Evolutionary conservation across 1,140 invertebrate species (phyloP), one percentile per base, ranked within the genome.

Genomic region (Bombus superbus): DNA sequence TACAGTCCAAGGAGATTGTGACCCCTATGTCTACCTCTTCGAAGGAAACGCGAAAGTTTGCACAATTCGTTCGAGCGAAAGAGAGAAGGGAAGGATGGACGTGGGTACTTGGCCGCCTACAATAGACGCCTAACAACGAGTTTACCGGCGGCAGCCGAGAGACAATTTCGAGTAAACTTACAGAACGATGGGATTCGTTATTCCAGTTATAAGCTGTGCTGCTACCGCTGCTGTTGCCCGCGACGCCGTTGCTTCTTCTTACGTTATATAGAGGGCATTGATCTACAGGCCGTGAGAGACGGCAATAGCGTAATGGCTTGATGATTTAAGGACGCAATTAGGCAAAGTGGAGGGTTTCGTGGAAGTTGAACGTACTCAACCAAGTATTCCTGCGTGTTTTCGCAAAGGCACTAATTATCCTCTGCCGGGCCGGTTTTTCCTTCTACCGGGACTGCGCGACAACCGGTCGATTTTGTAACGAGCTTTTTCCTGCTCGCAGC

Each of bases 271-370:
- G n/a, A 13, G 44, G 25, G 81, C 88, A 88, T 90, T 82, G 89
- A 90, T 90, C 86, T 85, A 44, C 82, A 75, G 47, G 71, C 81
- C 81, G 82, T 71, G 42, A 69, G 79, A 83, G 86, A 88, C 83
- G 89, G 89, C 89, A 90, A 90, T 90, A 90, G 89, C 89, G 83
- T 90, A 90, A 90, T 90, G 89, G 89, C 59, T 85, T 82, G 89
- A 86, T 90, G 89, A 90, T 90, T 90, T 90, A 90, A 90, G 89
- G 80, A 86, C 81, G 89, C 89, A 90, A 90, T 90, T 90, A 90
- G 89, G 89, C 81, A 90, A 90, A 90, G 89, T 90, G 89, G 86
- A 90, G 81, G 83, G 77, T 85, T 87, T 82, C 89, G 72, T 81
- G 79, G 78, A 79, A 90, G 89, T 86, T 90, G 90, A 90, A 83